Evolutionary conservation across 2,888 invertebrate genomes (phyloP).

Genomic region (Subacronicta megacephala): DNA sequence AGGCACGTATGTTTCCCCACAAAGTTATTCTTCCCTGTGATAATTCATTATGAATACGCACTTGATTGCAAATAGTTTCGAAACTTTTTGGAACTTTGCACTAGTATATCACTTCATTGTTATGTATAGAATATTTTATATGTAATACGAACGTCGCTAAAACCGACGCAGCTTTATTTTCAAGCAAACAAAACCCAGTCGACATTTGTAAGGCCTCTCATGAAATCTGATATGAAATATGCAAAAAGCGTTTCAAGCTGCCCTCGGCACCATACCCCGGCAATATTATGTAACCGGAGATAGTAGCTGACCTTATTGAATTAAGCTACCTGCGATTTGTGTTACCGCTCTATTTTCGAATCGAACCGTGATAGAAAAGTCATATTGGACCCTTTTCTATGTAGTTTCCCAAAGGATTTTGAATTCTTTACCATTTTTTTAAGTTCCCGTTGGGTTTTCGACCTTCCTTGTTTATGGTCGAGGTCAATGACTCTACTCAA

Average conservation of each 20-base stretch:
- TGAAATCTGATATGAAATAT: conserved; percentile 70
- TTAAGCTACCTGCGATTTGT: conserved; percentile 49
- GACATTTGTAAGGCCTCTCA: conserved; percentile 58
- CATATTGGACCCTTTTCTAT: conserved; percentile 5
- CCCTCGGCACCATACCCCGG: conserved; percentile 40
- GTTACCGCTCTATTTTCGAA: conserved; percentile 22
- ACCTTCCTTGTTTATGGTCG: no score
- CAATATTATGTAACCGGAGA: conserved; percentile 41
- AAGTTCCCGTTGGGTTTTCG: no score
- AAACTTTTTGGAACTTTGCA: no score
- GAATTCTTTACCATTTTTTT: no score
- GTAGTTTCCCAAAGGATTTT: no score
- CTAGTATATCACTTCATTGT: no score
- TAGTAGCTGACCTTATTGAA: conserved; percentile 59
- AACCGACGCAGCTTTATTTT: conserved; percentile 28
- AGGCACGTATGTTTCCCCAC: no score
- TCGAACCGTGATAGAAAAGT: conserved; percentile 12
- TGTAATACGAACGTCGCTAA: conserved; percentile 13
- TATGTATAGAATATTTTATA: no score
- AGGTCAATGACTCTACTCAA: no score
- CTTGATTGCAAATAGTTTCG: no score
- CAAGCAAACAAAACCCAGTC: conserved; percentile 49
- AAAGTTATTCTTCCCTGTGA: no score
- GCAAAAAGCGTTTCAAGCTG: conserved; percentile 64
- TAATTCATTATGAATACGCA: no score